Conservation (phyloP, 2,888 invertebrate genomes). For the Caenorhabditis sulstoni region DNA sequence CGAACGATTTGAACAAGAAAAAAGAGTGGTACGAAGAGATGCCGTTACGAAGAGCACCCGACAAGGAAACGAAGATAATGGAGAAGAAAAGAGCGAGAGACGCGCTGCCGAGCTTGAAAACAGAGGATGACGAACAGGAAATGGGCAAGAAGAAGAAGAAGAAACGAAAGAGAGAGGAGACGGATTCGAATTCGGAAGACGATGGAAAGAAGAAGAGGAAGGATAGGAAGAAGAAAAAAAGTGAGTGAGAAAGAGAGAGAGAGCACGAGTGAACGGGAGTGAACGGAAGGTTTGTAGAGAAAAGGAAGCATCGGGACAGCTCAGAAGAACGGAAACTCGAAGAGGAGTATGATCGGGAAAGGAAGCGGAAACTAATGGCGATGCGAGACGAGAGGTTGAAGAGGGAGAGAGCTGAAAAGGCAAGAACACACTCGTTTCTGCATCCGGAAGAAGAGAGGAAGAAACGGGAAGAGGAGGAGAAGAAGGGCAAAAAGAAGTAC, state of each 20-base stretch:
- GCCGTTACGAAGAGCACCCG: slow-evolving; percentile 82
- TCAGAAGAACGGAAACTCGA: slow-evolving; percentile 56
- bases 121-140: slow-evolving; percentile 47
- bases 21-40: slow-evolving; percentile 91
- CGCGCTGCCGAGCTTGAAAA: slow-evolving; percentile 7
- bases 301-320: slow-evolving; percentile 37
- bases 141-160: slow-evolving; percentile 50
- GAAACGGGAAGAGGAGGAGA: slow-evolving; percentile 81
- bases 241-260: slow-evolving; percentile 51
- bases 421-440: slow-evolving; percentile 82
- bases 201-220: slow-evolving; percentile 45
- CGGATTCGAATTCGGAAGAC: slow-evolving; percentile 3
- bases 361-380: slow-evolving; percentile 75
- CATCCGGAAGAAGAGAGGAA: slow-evolving; percentile 84
- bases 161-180: slow-evolving; percentile 38
- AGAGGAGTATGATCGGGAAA: slow-evolving; percentile 64
- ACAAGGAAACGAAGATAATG: slow-evolving; percentile 18
- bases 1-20: slow-evolving; percentile 82
- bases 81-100: slow-evolving; percentile 15
- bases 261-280: slow-evolving; percentile 57
- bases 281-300: slow-evolving; percentile 19
- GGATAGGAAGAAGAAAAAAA: slow-evolving; percentile 67
- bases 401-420: slow-evolving; percentile 87
- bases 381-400: slow-evolving; percentile 88
- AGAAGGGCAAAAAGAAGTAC: slow-evolving; percentile 86